These are phyloP conservation scores for Asbolus verrucosus DNA, from an alignment of 1,140 invertebrate species.

Conservation along the genomic window DNA sequence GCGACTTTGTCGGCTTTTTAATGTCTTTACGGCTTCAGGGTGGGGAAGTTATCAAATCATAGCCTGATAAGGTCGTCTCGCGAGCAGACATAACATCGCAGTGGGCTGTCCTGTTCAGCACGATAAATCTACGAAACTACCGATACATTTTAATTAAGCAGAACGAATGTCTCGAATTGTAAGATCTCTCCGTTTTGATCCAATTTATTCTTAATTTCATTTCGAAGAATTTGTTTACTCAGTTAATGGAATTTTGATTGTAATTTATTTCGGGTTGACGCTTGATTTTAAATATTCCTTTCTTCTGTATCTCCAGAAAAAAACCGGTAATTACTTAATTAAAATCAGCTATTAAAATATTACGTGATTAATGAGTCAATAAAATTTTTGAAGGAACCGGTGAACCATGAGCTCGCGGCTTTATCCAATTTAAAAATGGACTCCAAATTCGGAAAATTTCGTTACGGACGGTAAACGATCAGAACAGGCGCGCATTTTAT, in stretches of 20 bases:
- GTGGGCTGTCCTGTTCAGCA: not conserved
- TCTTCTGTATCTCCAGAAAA: constrained; percentile 1
- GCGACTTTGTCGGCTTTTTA: constrained; percentile 39
- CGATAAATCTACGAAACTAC: constrained; percentile 27
- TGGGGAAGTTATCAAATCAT: constrained; percentile 37
- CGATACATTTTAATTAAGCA: constrained; percentile 35
- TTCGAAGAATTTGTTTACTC: constrained; percentile 37
- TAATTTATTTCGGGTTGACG: constrained; percentile 35
- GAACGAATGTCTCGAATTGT: constrained; percentile 32
- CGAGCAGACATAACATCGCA: constrained; percentile 15
- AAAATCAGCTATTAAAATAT: constrained; percentile 40
- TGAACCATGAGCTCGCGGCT: not conserved
- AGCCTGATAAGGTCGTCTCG: constrained; percentile 26
- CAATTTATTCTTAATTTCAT: constrained; percentile 37
- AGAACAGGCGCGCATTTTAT: no score
- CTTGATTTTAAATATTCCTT: constrained; percentile 35
- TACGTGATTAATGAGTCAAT: constrained; percentile 27
- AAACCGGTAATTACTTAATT: constrained; percentile 32
- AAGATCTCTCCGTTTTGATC: constrained; percentile 32
- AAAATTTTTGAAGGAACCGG: constrained; percentile 3
- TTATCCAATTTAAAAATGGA: not conserved
- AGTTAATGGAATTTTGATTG: constrained; percentile 36
- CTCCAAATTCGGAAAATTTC: not conserved
- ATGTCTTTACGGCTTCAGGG: constrained; percentile 41
- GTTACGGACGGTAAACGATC: not conserved